Base-by-base conservation (phyloP, 2,888 invertebrate species). In the Mactromeris polynyma region DNA sequence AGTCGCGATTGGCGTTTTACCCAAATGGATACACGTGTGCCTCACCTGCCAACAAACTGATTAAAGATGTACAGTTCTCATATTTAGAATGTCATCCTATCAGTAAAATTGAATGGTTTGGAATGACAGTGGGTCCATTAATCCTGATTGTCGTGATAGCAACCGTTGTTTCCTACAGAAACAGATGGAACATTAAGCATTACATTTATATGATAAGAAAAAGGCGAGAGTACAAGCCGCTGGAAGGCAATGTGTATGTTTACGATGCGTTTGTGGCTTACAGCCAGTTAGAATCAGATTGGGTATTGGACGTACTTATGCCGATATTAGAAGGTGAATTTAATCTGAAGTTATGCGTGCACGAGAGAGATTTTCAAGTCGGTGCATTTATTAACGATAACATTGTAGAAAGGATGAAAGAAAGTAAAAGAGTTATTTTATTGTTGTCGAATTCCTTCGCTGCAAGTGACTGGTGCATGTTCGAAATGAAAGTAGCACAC, bases 391-490 rank as follows among this genome's bases (percentile, higher is more conserved):
- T 81, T 6, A 81, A 81, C 31, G 81, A 81, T 38, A 81, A 54
- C 21, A 81, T 81, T 58, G 81, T 81, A 21, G 21, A 54, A 36
- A 6, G 38, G 1, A 81, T 81, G 54, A 36, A 36, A 14, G 36
- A 79, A 58, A 85, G 85, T 51, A 51, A 33, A 40, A 54, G 54
- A 79, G 54, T 85, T 9, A 85, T 85, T 38, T 51, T 85, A 19
- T 40, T 85, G 17, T 26, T 85, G 31, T 54, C 85, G 1, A 85
- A 85, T 79, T n/a, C 2, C 17, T 85, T 85, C 79, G 79, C 85
- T 2, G 38, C n/a, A 40, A 85, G 85, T 40, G 85, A 54, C 7
- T 85, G 85, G 85, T 85, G 85, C 26, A 79, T 54, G 79, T 81
- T 81, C 21, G 81, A 81, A 38, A 33, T 81, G 21, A 54, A 58